phyloP scores from a whole-genome alignment of 2,888 invertebrate species.

The Torymus texanus region DNA sequence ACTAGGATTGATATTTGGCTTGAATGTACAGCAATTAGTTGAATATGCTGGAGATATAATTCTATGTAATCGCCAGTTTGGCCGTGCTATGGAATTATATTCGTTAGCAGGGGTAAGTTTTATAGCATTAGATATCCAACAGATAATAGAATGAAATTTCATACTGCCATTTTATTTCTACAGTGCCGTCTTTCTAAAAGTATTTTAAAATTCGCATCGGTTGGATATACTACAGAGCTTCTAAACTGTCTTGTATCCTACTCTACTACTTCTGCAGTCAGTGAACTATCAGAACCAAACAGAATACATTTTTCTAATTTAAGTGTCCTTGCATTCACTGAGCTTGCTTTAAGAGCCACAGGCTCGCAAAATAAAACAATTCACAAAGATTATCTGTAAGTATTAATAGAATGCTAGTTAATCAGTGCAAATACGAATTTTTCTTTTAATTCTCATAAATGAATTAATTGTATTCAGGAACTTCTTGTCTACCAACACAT shows the following conservation, averaged over 20 bases:
- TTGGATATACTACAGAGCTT: conserved; percentile 80
- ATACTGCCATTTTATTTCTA: conserved; percentile 37
- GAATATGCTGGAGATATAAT: conserved; percentile 89
- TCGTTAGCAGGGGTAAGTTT: conserved; percentile 83
- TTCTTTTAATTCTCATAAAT: background rate
- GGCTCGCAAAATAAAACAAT: conserved; percentile 72
- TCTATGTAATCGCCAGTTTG: conserved; percentile 83
- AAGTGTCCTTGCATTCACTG: conserved; percentile 81
- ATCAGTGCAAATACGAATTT: background rate
- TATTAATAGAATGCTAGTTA: conserved; percentile 47
- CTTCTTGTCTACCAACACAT: conserved; percentile 79
- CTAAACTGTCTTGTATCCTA: conserved; percentile 79
- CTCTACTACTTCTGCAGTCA: conserved; percentile 76
- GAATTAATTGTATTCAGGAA: conserved; percentile 71
- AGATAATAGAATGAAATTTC: background rate
- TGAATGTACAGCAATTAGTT: conserved; percentile 82
- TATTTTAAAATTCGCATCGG: conserved; percentile 80
- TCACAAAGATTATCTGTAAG: conserved; percentile 77
- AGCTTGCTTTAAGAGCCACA: conserved; percentile 75
- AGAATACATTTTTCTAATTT: conserved; percentile 81
- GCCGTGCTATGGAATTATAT: conserved; percentile 87
- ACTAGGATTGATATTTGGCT: conserved; percentile 78
- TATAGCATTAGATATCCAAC: background rate
- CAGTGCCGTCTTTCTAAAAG: conserved; percentile 79
- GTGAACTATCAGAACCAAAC: conserved; percentile 79